Base-by-base conservation (phyloP, 1,140 invertebrate genomes). In the Drosophila eugracilis region DNA sequence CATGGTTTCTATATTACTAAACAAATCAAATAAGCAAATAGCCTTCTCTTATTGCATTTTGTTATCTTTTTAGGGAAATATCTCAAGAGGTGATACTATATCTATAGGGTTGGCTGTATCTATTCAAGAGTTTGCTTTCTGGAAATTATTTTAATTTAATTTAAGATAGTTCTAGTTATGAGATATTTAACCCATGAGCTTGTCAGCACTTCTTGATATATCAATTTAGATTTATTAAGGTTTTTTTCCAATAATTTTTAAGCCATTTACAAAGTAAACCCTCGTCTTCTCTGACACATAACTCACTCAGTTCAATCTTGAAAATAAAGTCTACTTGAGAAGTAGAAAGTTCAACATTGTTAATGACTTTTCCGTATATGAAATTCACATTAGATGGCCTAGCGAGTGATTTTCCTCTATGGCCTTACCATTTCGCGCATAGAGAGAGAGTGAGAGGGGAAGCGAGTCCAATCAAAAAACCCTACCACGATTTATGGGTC, bases 401-500 rank as follows among this genome's bases (percentile, higher is more conserved):
- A 28, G 28, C 22, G 37, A 50, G 44, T 32, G 19, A 37, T 19
- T 59, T 78, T 49, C 57, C 28, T 45, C 57, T 42, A 48, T 54
- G 58, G 52, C 55, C 79, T 75, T 80, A 72, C 44, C 59, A 62
- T 72, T 85, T 65, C 26, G 59, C 48, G 72, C 69, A 66, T n/a
- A n/a, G n/a, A n/a, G n/a, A n/a, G n/a, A n/a, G n/a, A n/a, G n/a
- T n/a, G n/a, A n/a, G n/a, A n/a, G n/a, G n/a, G n/a, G n/a, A n/a
- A n/a, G n/a, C n/a, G 45, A 57, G 59, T 50, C 75, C 67, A 75
- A 80, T 69, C 72, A 44, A 57, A 57, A 49, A 62, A 84, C 65
- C 75, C 79, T 47, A 57, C 71, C 37, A 80, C 79, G 80, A 84
- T 84, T 85, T 85, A 84, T 84, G 80, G 44, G 83, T 65, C 69